phyloP scores from a whole-genome alignment of 2,888 invertebrate species.

The Drosophila acutilabella region DNA sequence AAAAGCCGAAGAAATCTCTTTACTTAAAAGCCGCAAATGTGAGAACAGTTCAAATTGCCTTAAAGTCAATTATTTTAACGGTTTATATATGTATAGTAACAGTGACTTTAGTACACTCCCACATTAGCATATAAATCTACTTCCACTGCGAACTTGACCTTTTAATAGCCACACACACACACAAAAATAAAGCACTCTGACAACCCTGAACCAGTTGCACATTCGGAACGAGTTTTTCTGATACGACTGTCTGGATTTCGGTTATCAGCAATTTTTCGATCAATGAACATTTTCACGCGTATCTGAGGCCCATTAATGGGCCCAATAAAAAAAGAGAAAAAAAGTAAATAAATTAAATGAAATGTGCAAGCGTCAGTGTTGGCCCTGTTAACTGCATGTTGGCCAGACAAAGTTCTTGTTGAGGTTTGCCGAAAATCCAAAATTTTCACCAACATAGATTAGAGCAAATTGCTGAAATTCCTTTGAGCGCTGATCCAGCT shows the following conservation, averaged over 20 bases:
- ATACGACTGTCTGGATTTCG: neutral
- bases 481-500: constrained; percentile 26
- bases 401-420: constrained; percentile 6
- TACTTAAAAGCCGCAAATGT: neutral
- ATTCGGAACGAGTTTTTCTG: neutral
- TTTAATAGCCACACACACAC: neutral
- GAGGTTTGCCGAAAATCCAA: constrained; percentile 23
- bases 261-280: constrained; percentile 46
- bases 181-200: neutral
- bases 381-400: constrained; percentile 24
- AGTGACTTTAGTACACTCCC: too few species aligned
- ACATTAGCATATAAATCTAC: constrained; percentile 10
- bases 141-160: constrained; percentile 14
- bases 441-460: constrained; percentile 35
- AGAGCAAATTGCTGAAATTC: constrained; percentile 52
- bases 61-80: constrained; percentile 7
- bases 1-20: neutral
- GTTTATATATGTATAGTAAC: neutral
- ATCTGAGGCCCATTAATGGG: constrained; percentile 38
- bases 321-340: constrained; percentile 16
- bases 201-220: constrained; percentile 18
- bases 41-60: neutral
- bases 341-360: constrained; percentile 43
- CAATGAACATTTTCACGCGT: constrained; percentile 22
- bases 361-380: constrained; percentile 43